These are phyloP conservation scores for Oithona nana DNA, from an alignment of 2,888 invertebrate species.

Conservation along the genomic window DNA sequence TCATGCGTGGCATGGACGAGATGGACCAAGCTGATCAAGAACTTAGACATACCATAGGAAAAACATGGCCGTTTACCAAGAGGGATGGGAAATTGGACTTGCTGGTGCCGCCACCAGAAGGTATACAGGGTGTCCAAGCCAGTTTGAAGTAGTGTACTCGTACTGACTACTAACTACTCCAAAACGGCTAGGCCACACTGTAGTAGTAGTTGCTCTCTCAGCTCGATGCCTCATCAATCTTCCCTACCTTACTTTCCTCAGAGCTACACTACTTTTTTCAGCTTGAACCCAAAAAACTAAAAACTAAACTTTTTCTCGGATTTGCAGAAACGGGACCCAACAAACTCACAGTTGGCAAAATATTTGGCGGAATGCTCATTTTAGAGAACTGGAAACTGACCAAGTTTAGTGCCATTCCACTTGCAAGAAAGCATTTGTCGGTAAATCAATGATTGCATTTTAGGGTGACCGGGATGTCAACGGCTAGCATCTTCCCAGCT, in stretches of 20 bases:
- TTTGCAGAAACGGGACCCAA: not conserved
- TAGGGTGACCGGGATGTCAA: no score
- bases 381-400: slow-evolving; percentile 17
- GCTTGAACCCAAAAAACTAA: not conserved
- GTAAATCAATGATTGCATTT: not conserved
- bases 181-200: not conserved
- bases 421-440: not conserved
- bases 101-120: slow-evolving; percentile 16
- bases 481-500: no score
- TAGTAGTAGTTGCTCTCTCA: no score
- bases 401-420: slow-evolving; percentile 11
- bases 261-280: not conserved
- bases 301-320: not conserved
- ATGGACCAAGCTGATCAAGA: slow-evolving; percentile 18
- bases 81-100: slow-evolving; percentile 15
- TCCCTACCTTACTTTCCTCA: slow-evolving; percentile 1
- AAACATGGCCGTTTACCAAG: slow-evolving; percentile 15
- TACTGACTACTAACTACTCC: no score
- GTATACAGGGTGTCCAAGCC: no score
- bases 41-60: slow-evolving; percentile 11
- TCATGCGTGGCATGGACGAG: slow-evolving; percentile 17
- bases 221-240: not conserved
- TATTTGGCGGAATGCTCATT: slow-evolving; percentile 17
- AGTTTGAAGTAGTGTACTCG: no score
- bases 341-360: not conserved